These are phyloP conservation scores for Myiotriccus ornatus DNA, from an alignment of 2,797 vertebrate genomes.

Conservation along the genomic window DNA sequence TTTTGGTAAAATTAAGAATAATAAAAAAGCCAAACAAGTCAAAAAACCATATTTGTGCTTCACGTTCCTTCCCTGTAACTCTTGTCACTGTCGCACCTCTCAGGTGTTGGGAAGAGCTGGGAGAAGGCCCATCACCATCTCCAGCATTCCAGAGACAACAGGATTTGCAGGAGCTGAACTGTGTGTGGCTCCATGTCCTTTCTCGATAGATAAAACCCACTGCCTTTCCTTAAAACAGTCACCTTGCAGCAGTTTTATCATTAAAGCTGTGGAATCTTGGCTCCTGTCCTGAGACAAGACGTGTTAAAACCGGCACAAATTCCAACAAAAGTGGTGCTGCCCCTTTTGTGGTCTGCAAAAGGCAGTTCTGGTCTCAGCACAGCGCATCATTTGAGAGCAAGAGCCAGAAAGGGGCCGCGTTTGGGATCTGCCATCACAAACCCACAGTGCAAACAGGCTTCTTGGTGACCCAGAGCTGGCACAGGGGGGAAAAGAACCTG, in stretches of 20 bases:
- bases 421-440: not conserved
- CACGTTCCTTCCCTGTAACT: not conserved
- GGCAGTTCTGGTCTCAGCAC: not conserved
- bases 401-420: not conserved
- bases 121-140: not conserved
- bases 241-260: not conserved
- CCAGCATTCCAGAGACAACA: not conserved
- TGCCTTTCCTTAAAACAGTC: not conserved
- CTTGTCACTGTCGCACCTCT: not conserved
- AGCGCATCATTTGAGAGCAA: not conserved
- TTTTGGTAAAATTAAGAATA: not conserved
- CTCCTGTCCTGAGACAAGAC: not conserved
- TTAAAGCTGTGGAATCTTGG: not conserved
- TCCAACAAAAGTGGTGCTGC: not conserved
- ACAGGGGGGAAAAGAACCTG: not conserved
- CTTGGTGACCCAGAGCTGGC: not conserved
- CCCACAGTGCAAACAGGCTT: not conserved
- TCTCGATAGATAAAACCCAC: not conserved
- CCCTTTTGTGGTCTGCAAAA: not conserved
- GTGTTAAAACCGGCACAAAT: fast-evolving
- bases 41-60: not conserved
- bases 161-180: not conserved
- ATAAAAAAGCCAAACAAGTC: not conserved
- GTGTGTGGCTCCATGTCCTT: not conserved
- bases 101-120: not conserved